Conservation (phyloP, 2,113 vertebrate species). For the Lynx canadensis region DNA sequence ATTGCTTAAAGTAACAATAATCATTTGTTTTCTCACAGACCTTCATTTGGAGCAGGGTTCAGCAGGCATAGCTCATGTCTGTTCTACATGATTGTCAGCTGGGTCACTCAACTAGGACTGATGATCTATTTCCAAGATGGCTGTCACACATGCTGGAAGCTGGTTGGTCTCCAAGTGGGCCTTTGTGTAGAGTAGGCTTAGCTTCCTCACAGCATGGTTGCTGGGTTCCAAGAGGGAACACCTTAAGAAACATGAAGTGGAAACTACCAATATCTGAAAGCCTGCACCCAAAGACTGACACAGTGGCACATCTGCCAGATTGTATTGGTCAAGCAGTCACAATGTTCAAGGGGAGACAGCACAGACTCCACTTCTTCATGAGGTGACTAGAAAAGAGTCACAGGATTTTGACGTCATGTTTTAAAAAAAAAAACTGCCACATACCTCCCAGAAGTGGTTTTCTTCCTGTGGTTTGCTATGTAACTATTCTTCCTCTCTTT, state of each 20-base stretch:
- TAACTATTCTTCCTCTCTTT: not conserved
- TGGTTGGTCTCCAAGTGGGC: not conserved
- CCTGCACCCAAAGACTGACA: not conserved
- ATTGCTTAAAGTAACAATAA: not conserved
- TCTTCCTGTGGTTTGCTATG: not conserved
- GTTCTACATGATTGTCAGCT: not conserved
- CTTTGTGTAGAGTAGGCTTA: not conserved
- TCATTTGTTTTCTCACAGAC: not conserved
- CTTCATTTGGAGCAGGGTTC: not conserved
- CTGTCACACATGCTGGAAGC: not conserved
- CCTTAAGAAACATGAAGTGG: not conserved
- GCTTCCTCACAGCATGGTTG: not conserved
- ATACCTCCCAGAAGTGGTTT: not conserved
- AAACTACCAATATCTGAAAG: not conserved
- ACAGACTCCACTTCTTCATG: not conserved
- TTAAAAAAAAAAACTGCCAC: not conserved
- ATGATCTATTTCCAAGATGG: not conserved
- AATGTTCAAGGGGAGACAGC: not conserved
- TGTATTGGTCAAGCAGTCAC: not conserved
- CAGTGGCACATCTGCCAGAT: not conserved
- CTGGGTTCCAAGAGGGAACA: not conserved
- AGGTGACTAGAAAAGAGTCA: not conserved
- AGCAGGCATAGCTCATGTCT: not conserved
- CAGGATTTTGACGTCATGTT: not conserved
- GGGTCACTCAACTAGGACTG: accelerated